A percentile compares a stretch with the other conserved stretches of the same genome.
Conservation (phyloP, 2,797 vertebrate genomes). For the Macrochelys suwanniensis region DNA sequence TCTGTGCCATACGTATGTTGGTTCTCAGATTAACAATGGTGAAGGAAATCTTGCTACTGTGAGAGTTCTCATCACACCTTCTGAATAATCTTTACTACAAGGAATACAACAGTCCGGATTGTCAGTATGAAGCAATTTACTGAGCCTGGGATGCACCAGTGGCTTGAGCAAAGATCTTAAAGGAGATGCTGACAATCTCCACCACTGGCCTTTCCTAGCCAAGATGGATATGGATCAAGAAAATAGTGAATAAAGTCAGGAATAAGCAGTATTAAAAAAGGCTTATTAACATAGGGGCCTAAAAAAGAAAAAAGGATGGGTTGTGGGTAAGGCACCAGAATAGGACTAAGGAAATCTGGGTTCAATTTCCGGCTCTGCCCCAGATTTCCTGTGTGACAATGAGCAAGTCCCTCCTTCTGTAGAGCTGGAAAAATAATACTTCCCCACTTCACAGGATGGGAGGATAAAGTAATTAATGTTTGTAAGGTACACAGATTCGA, state of each 20-base stretch:
- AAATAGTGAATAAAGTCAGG: background rate
- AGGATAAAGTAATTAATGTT: background rate
- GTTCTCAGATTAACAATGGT: too few species aligned
- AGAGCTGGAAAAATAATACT: background rate
- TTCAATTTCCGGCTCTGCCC: background rate
- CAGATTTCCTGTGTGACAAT: background rate
- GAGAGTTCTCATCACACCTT: too few species aligned
- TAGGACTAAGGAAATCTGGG: background rate
- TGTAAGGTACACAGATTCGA: background rate
- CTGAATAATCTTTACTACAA: too few species aligned
- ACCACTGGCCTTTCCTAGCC: background rate
- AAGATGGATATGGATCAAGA: background rate
- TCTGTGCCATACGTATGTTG: too few species aligned
- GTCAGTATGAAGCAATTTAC: too few species aligned
- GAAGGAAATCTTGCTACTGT: too few species aligned
- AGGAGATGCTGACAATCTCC: background rate
- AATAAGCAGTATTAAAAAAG: background rate
- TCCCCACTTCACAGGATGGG: background rate
- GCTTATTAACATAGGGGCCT: background rate
- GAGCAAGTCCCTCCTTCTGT: background rate
- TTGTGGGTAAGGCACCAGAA: background rate
- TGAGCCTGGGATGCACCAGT: too few species aligned
- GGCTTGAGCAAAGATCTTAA: background rate
- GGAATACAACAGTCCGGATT: too few species aligned
- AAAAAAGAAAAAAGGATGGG: background rate